A percentile compares a stretch with the other conserved stretches of the same genome.
These are phyloP conservation scores for Rhegmatorhina hoffmannsi DNA, from an alignment of 2,113 vertebrate species.

Conservation along the genomic window DNA sequence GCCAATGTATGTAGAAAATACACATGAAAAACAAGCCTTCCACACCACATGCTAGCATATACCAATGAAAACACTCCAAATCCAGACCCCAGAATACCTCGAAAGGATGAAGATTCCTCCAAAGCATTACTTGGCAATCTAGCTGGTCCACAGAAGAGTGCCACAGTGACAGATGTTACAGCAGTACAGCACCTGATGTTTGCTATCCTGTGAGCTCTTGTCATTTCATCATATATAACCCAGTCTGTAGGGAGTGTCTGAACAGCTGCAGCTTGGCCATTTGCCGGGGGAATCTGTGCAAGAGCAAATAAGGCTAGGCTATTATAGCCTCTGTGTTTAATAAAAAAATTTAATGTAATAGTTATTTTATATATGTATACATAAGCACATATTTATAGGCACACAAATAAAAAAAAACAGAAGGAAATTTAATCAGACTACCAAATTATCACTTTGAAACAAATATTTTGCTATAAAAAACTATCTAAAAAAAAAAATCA, in stretches of 20 bases:
- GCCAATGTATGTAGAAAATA: background rate
- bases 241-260: conserved; percentile 88
- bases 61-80: background rate
- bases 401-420: background rate
- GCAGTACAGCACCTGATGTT: conserved; percentile 89
- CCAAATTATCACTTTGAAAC: background rate
- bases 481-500: background rate
- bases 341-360: background rate
- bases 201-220: conserved; percentile 84
- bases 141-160: conserved; percentile 87
- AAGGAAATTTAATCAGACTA: background rate
- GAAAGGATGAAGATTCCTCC: conserved; percentile 73
- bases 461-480: background rate
- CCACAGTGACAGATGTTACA: conserved; percentile 85
- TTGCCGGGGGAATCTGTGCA: conserved; percentile 80
- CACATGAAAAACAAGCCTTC: background rate
- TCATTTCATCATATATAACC: conserved; percentile 96
- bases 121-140: conserved; percentile 81
- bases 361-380: background rate
- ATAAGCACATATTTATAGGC: background rate
- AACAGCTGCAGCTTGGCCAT: conserved; percentile 79
- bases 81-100: conserved; percentile 56
- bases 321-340: background rate
- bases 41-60: background rate
- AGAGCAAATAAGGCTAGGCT: background rate